These are phyloP conservation scores for Caretta caretta DNA, from an alignment of 2,113 vertebrate genomes.

Conservation along the genomic window DNA sequence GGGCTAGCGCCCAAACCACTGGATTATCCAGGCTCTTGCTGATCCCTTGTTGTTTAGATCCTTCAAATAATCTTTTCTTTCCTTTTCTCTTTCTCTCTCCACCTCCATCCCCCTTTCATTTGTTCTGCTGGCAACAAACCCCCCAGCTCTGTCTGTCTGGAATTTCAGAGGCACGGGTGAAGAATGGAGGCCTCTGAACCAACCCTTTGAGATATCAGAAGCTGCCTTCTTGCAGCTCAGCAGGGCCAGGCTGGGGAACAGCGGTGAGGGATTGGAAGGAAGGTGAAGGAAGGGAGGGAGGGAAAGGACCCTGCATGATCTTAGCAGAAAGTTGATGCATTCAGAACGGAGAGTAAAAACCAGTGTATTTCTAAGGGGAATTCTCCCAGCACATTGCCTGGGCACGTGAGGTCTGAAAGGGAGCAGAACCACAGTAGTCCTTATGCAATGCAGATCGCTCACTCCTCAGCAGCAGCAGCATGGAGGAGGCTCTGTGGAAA, in stretches of 20 bases:
- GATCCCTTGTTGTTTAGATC: neutral
- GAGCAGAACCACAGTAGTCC: neutral
- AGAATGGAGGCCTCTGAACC: neutral
- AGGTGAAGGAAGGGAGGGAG: too few species aligned
- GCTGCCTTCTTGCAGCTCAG: neutral
- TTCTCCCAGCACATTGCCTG: neutral
- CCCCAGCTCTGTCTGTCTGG: neutral
- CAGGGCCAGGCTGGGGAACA: neutral
- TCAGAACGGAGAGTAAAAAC: neutral
- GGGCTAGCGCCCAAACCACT: neutral
- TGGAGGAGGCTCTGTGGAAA: neutral
- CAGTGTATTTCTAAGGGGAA: too few species aligned
- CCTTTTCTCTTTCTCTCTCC: neutral
- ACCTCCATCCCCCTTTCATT: neutral
- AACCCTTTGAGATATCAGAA: neutral
- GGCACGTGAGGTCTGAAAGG: neutral
- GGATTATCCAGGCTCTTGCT: neutral
- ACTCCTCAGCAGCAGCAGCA: neutral
- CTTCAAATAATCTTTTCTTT: neutral
- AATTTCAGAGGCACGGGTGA: neutral
- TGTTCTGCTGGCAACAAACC: neutral
- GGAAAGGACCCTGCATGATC: neutral
- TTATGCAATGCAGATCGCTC: neutral
- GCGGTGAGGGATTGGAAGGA: neutral
- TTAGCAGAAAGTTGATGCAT: neutral